These are phyloP conservation scores for Catostylus mosaicus DNA, from an alignment of 30 jellyfish, hydroid and myxozoan genomes.

Conservation along the genomic window DNA sequence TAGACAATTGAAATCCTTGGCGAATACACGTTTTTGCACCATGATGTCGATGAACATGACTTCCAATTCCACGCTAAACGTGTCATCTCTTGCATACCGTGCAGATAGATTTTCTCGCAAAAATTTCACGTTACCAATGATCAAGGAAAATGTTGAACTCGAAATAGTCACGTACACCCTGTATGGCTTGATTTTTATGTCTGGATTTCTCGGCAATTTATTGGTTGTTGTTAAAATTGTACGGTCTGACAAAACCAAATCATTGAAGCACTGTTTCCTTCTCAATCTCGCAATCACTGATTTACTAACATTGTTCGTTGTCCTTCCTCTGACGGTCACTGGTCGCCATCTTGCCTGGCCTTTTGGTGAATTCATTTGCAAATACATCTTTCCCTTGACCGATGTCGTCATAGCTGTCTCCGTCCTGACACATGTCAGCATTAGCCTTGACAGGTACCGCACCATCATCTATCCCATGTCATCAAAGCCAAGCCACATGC, in stretches of 20 bases:
- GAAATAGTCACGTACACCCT: slow-evolving; percentile 10
- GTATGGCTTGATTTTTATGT: slow-evolving; percentile 59
- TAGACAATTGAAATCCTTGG: no score
- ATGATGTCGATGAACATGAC: not conserved
- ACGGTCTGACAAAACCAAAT: slow-evolving; percentile 62
- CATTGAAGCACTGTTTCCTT: slow-evolving; percentile 77
- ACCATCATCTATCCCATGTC: slow-evolving; percentile 80
- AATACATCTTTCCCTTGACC: slow-evolving; percentile 70
- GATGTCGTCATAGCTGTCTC: slow-evolving; percentile 89
- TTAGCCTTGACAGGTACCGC: slow-evolving; percentile 87
- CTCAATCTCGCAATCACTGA: slow-evolving; percentile 88
- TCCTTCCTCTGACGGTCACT: slow-evolving; percentile 54
- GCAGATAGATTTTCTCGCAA: not conserved
- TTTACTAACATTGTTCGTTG: slow-evolving; percentile 49
- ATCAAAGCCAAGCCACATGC: slow-evolving; percentile 58
- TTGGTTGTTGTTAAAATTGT: slow-evolving; percentile 64
- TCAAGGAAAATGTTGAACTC: slow-evolving; percentile 6
- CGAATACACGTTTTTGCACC: not conserved
- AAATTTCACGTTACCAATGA: not conserved
- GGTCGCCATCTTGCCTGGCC: slow-evolving; percentile 83
- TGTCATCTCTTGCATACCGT: not conserved
- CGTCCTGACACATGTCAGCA: slow-evolving; percentile 78
- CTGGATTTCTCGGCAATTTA: slow-evolving; percentile 82
- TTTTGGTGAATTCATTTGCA: slow-evolving; percentile 85
- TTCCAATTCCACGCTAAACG: not conserved